Evolutionary conservation across 2,113 vertebrate genomes (phyloP), one percentile per base, ranked within the genome.

Genomic region (Oxyruncus cristatus): DNA sequence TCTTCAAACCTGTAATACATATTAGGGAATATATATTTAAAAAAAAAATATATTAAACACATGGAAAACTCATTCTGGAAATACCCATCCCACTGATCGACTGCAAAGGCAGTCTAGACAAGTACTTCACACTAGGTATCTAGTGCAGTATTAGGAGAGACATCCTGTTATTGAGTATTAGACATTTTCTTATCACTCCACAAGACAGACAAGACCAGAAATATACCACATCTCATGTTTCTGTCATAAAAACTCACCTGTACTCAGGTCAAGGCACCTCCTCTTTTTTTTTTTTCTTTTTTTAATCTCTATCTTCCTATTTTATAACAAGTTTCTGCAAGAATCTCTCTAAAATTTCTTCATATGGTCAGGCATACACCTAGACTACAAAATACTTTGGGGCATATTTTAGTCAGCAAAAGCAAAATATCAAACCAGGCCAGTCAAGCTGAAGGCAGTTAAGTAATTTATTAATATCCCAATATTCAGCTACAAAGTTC

Each of bases 1-100:
- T 98, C 98, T 96, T 98, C 98, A 92, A 97, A 98, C 98, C 98
- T 98, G 96, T 49, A 98, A 97, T 32, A 97, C n/a, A 97, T 11
- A 72, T 53, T 30, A 71, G 14, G 14, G 13, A 90, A 97, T 62
- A 52, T 52, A 14, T 27, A 50, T 52, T 52, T 30, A 20, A 73
- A 58, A 56, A 76, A 56, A 53, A 15, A 42, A 42, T n/a, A 42
- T 9, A 84, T 84, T 94, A 88, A 79, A 73, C 23, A 92, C 27
- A 55, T 28, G 24, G 11, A 88, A 79, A 53, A 20, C 5, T 85
- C 19, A 10, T 52, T 88, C 68, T 73, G 41, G 49, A 88, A 33
- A 66, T 46, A 67, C 5, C 12, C 12, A 11, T 46, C 68, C 11
- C 22, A 59, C 44, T 9, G 9, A 62, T 0, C n/a, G 56, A 56